phyloP scores from a whole-genome alignment of 2,113 vertebrate species.

The Pogonocichla stellata region DNA sequence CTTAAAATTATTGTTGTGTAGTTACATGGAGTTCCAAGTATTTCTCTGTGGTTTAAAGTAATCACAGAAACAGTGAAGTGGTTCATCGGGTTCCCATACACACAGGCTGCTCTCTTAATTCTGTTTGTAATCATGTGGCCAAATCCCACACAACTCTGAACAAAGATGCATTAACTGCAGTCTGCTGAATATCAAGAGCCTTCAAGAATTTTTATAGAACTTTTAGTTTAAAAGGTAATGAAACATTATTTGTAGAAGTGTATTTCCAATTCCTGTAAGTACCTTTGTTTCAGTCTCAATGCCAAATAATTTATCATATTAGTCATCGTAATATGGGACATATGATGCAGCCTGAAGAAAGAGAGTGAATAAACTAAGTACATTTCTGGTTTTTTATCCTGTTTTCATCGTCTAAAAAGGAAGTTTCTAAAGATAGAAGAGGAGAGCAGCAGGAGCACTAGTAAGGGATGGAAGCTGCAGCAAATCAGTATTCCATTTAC shows the following conservation, averaged over 20 bases:
- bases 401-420: neutral
- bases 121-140: neutral
- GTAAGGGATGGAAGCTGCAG: conserved; percentile 10
- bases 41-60: neutral
- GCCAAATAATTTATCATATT: neutral
- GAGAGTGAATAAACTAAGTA: conserved; percentile 11
- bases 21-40: neutral
- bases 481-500: conserved; percentile 42
- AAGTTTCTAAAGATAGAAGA: conserved; percentile 48
- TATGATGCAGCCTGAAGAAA: conserved; percentile 13
- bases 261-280: neutral
- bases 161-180: neutral
- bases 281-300: neutral
- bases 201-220: neutral
- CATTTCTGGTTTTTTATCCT: neutral
- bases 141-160: neutral
- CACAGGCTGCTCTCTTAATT: neutral
- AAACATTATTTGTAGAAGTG: neutral
- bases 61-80: neutral
- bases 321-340: neutral
- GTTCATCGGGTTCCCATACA: neutral
- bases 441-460: conserved; percentile 30
- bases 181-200: neutral
- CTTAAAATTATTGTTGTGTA: neutral
- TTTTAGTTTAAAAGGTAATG: neutral